A percentile compares a stretch with the other conserved stretches of the same genome.
phyloP scores from a whole-genome alignment of 2,113 vertebrate species.

The Carollia perspicillata region DNA sequence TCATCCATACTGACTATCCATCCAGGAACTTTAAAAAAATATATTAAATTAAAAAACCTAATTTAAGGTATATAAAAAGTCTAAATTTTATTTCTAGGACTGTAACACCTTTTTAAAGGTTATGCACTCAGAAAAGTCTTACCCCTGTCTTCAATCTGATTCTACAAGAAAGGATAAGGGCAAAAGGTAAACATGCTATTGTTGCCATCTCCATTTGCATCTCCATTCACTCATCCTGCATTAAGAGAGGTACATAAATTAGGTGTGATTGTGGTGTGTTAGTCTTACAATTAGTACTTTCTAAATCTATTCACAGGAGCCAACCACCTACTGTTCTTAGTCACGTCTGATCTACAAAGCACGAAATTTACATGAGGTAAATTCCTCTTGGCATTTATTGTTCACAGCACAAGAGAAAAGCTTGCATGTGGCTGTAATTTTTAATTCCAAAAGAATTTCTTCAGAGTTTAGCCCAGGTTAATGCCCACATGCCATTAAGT shows the following conservation, averaged over 20 bases:
- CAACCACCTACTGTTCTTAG: constrained; percentile 71
- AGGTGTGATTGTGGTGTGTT: constrained; percentile 69
- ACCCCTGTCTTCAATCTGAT: not conserved
- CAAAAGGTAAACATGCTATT: constrained; percentile 49
- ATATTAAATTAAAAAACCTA: not conserved
- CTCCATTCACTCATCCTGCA: constrained; percentile 3
- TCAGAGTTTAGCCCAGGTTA: constrained; percentile 73
- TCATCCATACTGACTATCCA: not conserved
- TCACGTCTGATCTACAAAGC: constrained; percentile 71
- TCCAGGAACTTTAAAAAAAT: not conserved
- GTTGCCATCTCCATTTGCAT: constrained; percentile 28
- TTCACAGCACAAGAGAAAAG: constrained; percentile 66
- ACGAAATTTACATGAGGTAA: constrained; percentile 76
- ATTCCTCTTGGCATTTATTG: constrained; percentile 70
- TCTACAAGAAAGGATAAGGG: not conserved
- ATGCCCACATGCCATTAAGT: constrained; percentile 74
- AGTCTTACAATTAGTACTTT: constrained; percentile 76
- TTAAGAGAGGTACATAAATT: constrained; percentile 71
- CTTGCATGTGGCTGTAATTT: constrained; percentile 77
- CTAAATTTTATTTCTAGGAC: not conserved
- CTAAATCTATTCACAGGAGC: constrained; percentile 68
- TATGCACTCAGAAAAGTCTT: not conserved
- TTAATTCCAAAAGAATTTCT: constrained; percentile 69
- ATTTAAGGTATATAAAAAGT: not conserved
- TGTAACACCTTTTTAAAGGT: not conserved